These are phyloP conservation scores for Hypomesus transpacificus DNA, from an alignment of 2,113 vertebrate genomes.

Conservation along the genomic window DNA sequence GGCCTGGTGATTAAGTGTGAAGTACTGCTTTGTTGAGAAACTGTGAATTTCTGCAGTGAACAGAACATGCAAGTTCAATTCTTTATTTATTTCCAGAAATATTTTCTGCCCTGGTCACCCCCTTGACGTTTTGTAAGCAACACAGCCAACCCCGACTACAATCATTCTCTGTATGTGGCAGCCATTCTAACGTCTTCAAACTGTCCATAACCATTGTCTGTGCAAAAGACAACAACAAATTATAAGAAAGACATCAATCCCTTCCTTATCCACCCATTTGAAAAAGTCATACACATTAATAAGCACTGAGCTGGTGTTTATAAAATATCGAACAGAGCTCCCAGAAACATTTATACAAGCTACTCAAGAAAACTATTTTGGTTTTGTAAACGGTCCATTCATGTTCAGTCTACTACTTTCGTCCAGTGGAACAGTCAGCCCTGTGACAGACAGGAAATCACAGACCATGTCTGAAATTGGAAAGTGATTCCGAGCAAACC, in stretches of 20 bases:
- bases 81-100: conserved; percentile 1
- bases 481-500: neutral
- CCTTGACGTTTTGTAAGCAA: neutral
- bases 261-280: conserved; percentile 27
- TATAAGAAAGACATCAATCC: conserved; percentile 11
- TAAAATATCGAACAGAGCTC: conserved; percentile 46
- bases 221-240: conserved; percentile 29
- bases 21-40: conserved; percentile 9
- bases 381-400: no score
- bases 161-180: conserved; percentile 1
- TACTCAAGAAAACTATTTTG: no score
- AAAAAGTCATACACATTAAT: conserved; percentile 39
- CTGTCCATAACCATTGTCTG: conserved; percentile 18
- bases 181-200: conserved; percentile 1
- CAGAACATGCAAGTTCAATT: conserved; percentile 57
- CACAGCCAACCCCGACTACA: neutral
- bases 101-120: no score
- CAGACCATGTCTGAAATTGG: no score
- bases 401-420: no score
- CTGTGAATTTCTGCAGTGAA: conserved; percentile 43
- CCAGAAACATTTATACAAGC: neutral
- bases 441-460: no score
- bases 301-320: conserved; percentile 42
- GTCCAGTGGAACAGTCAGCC: no score
- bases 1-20: conserved; percentile 5